Evolutionary conservation across 2,888 invertebrate species (phyloP), one percentile per base, ranked within the genome.

Genomic region (Epiblema foenella): DNA sequence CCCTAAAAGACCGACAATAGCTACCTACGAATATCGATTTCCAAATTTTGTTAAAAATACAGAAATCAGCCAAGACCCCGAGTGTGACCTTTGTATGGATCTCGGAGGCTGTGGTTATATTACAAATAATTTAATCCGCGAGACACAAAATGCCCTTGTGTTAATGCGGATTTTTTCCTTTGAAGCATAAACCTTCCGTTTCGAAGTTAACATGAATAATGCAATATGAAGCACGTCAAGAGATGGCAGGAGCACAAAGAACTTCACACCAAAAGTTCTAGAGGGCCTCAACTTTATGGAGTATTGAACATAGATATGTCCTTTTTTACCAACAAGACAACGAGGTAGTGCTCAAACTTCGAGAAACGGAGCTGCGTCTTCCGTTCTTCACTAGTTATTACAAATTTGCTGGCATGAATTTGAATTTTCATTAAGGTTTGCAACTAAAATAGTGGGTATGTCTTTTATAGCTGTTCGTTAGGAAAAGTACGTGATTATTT

Each of bases 151-250:
- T 62, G 17, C 9, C 29, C 17, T 62, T 33, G 33, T 18, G 51
- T 33, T 62, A 51, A 62, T 49, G 33, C 33, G 9, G 54, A 56
- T 4, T 57, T 37, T 46, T 62, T 17, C 49, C 17, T 49, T 42
- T 33, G 62, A 51, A 33, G 62, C 51, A 33, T 51, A 57, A 57
- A 33, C 51, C 20, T 39, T 63, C 37, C 39, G 63, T 52, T 18
- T 52, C 37, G 20, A 20, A 63, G 18, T 10, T 15, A 52, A 63
- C 20, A 52, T 63, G 63, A 63, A 63, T 63, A 52, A 63, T 63
- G 63, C 51, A 63, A 63, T 51, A 52, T n/a, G 56, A 29, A 37
- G 37, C 52, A 63, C 18, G 33, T 51, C 49, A 37, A 37, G 49
- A 7, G 18, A 62, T 62, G 62, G 51, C 24, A 20, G 46, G 11